Conservation (phyloP, 2,113 vertebrate species). For the Equus quagga region DNA sequence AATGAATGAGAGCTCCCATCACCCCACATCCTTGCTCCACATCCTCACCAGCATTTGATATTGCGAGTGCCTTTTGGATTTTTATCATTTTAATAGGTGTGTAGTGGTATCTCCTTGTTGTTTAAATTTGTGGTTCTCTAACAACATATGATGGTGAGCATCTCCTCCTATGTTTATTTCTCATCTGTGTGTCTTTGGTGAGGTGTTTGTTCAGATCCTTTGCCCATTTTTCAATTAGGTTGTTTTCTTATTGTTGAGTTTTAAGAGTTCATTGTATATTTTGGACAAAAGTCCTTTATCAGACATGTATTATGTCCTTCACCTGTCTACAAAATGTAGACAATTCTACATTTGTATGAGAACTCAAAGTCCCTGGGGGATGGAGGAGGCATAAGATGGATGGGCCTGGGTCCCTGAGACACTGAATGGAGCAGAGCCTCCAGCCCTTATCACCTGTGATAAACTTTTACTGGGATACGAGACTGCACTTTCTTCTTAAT, state of each 20-base stretch:
- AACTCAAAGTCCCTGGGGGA: neutral
- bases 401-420: neutral
- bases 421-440: neutral
- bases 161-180: too few relatives aligned
- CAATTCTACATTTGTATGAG: neutral
- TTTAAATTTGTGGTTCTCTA: too few relatives aligned
- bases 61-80: neutral
- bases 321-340: neutral
- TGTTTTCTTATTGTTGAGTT: too few relatives aligned
- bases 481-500: neutral
- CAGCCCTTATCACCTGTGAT: neutral
- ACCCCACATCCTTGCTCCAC: neutral
- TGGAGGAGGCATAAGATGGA: neutral
- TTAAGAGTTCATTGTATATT: too few relatives aligned
- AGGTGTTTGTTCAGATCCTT: too few relatives aligned
- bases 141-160: too few relatives aligned
- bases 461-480: neutral
- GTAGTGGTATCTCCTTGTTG: neutral
- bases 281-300: neutral
- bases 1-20: too few relatives aligned
- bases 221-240: too few relatives aligned
- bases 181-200: too few relatives aligned
- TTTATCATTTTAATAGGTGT: neutral
- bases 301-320: neutral
- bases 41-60: neutral